Conservation (phyloP, 2,888 invertebrate genomes). For the Orchesellides sinensis region DNA sequence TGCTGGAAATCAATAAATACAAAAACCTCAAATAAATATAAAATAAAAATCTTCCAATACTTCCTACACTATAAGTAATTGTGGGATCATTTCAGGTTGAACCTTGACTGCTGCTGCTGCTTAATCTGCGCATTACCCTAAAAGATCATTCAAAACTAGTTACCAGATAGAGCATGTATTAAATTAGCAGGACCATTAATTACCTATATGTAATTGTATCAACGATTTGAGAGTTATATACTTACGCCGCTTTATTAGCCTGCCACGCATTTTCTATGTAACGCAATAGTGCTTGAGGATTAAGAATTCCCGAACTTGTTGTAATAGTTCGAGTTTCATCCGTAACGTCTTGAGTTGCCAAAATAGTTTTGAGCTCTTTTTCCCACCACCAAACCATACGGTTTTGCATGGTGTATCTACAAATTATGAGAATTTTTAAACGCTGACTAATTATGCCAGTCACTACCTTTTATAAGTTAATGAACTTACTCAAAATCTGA, state of each 20-base stretch:
- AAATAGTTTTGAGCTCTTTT: slow-evolving; percentile 44
- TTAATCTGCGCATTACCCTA: slow-evolving; percentile 50
- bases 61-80: too few relatives aligned
- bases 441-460: not conserved
- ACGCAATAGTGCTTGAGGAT: slow-evolving; percentile 35
- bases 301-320: slow-evolving; percentile 3
- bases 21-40: not conserved
- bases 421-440: not conserved
- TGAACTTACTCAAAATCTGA: slow-evolving; percentile 67
- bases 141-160: not conserved
- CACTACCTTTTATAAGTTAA: not conserved
- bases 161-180: too few relatives aligned
- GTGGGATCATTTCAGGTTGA: slow-evolving; percentile 34
- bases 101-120: slow-evolving; percentile 56
- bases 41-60: not conserved
- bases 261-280: slow-evolving; percentile 30
- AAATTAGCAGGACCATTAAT: not conserved
- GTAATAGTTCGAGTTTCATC: slow-evolving; percentile 6
- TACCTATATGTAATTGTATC: too few relatives aligned
- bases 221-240: not conserved
- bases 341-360: slow-evolving; percentile 47
- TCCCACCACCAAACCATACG: slow-evolving; percentile 68
- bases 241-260: slow-evolving; percentile 23
- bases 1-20: too few relatives aligned
- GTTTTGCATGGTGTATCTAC: slow-evolving; percentile 66